Percentiles rank a stretch among this genome's conserved stretches.
phyloP scores from a whole-genome alignment of 1,140 invertebrate genomes.

The Euglossa dilemma region DNA sequence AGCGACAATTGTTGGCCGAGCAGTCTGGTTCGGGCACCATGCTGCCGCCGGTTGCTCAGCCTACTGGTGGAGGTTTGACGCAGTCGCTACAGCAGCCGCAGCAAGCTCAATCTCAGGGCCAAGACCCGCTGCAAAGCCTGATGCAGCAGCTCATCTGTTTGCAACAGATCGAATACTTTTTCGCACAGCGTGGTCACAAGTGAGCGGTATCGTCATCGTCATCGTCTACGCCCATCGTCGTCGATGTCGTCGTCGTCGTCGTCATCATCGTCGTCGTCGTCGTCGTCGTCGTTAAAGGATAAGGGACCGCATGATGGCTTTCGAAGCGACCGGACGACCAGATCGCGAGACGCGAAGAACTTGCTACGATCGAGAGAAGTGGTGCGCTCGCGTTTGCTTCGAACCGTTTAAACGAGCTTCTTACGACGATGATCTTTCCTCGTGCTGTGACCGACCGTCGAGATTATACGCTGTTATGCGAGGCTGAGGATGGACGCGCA shows the following conservation, averaged over 20 bases:
- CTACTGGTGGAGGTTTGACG: constrained; percentile 73
- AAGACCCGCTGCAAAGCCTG: constrained; percentile 79
- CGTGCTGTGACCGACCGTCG: constrained; percentile 9
- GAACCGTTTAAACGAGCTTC: not conserved
- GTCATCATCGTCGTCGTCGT: not conserved
- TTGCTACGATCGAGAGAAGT: constrained; percentile 20
- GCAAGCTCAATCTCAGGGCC: constrained; percentile 67
- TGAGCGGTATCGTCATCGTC: constrained; percentile 28
- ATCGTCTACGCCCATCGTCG: not conserved
- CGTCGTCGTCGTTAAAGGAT: not conserved
- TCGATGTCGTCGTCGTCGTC: not conserved
- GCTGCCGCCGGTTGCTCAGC: constrained; percentile 69
- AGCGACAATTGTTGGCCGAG: constrained; percentile 67
- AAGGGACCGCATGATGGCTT: not conserved
- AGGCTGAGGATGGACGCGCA: constrained; percentile 34
- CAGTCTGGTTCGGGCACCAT: constrained; percentile 61
- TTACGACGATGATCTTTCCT: not conserved
- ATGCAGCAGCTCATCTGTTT: constrained; percentile 78
- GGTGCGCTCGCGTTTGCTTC: constrained; percentile 12
- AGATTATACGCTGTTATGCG: not conserved
- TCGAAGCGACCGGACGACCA: not conserved
- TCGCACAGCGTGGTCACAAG: constrained; percentile 77
- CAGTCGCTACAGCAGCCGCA: constrained; percentile 73
- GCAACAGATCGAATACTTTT: constrained; percentile 77
- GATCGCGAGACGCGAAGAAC: constrained; percentile 12